Percentiles rank a stretch among this genome's conserved stretches.
Conservation (phyloP, 1,140 invertebrate species). For the Euschistus heros region DNA sequence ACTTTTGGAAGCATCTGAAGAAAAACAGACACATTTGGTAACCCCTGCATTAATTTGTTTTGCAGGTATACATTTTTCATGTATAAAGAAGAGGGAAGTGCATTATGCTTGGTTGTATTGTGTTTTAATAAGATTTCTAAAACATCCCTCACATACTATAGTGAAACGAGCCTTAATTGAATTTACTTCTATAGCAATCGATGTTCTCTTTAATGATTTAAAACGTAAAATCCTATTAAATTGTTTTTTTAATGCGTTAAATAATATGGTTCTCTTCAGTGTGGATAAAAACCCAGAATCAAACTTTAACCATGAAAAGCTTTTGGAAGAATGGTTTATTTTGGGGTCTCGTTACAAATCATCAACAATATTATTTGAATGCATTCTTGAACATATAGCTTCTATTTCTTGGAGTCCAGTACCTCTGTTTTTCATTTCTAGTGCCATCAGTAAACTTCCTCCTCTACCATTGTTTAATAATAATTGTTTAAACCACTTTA, state of each 20-base stretch:
- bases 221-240: constrained; percentile 29
- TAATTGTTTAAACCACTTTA: constrained; percentile 17
- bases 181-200: constrained; percentile 26
- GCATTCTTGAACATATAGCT: constrained; percentile 12
- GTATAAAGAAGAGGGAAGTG: constrained; percentile 29
- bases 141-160: constrained; percentile 39
- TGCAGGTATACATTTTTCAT: constrained; percentile 28
- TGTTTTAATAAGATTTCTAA: constrained; percentile 36
- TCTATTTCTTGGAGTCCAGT: constrained; percentile 23
- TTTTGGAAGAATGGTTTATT: constrained; percentile 8
- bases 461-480: constrained; percentile 10
- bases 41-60: constrained; percentile 36
- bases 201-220: constrained; percentile 27
- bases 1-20: constrained; percentile 46
- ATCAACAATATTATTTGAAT: constrained; percentile 13
- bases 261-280: constrained; percentile 21
- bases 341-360: neutral
- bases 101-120: constrained; percentile 36
- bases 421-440: constrained; percentile 21
- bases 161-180: constrained; percentile 36
- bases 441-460: neutral
- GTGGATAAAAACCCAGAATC: constrained; percentile 3
- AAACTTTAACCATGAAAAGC: neutral
- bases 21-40: constrained; percentile 49
- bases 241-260: constrained; percentile 26